A percentile compares a stretch with the other conserved stretches of the same genome.
phyloP scores from a whole-genome alignment of 2,113 vertebrate genomes.

The Xenopus borealis region DNA sequence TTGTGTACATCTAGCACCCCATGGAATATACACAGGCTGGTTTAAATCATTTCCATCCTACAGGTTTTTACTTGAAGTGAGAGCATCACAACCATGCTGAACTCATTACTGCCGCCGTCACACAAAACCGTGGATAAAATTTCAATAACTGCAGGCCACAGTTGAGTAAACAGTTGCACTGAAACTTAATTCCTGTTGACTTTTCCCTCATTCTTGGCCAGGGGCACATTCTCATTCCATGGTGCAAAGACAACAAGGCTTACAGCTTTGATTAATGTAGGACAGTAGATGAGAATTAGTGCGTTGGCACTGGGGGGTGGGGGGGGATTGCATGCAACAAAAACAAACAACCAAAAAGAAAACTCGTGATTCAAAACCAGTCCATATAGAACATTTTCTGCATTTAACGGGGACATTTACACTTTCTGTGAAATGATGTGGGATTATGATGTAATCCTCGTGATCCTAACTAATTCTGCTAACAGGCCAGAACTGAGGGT shows the following conservation, averaged over 20 bases:
- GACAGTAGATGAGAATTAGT: conserved; percentile 71
- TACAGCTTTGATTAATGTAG: conserved; percentile 92
- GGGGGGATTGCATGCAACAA: conserved; percentile 62
- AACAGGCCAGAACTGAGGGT: too few relatives aligned
- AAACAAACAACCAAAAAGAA: conserved; percentile 53
- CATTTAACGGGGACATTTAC: too few relatives aligned
- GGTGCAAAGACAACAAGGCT: conserved; percentile 91
- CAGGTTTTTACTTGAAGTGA: conserved; percentile 75
- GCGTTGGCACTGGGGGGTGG: conserved; percentile 65
- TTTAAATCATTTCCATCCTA: conserved; percentile 64
- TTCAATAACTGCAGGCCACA: conserved; percentile 99
- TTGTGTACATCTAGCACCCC: conserved; percentile 11
- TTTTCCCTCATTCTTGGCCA: conserved; percentile 92
- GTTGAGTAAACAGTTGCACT: conserved; percentile 99
- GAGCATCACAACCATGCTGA: conserved; percentile 92
- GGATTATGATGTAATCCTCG: too few relatives aligned
- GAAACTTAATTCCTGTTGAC: conserved; percentile 99
- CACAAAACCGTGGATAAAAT: conserved; percentile 98
- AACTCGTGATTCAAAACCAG: conserved; percentile 58
- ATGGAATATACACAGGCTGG: conserved; percentile 49
- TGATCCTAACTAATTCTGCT: too few relatives aligned
- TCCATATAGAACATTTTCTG: conserved; percentile 22
- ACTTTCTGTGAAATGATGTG: too few relatives aligned
- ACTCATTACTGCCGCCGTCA: conserved; percentile 96
- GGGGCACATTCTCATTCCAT: conserved; percentile 88